Percentiles rank a stretch among this genome's conserved stretches.
These are phyloP conservation scores for Cerceris rybyensis DNA, from an alignment of 2,888 invertebrate species.

Conservation along the genomic window DNA sequence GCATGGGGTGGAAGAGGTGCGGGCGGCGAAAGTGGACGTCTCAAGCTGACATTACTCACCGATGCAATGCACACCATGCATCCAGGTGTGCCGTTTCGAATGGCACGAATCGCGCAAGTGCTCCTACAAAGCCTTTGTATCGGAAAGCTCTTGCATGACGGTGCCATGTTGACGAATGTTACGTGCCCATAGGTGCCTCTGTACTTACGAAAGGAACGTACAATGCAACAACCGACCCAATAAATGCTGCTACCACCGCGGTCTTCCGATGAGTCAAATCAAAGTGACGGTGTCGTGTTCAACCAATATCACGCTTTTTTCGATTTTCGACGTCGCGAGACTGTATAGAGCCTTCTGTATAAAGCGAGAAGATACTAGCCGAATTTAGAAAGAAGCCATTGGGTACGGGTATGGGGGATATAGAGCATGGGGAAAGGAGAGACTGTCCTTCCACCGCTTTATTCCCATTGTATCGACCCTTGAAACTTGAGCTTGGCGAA, in stretches of 20 bases:
- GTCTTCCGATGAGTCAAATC: not conserved
- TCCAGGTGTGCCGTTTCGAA: not conserved
- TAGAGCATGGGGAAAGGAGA: no score
- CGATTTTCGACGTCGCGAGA: no score
- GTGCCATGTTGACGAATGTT: constrained; percentile 14
- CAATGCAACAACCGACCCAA: constrained; percentile 52
- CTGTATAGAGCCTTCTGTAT: no score
- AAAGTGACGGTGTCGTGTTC: not conserved
- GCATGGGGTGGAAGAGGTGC: not conserved
- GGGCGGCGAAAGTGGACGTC: constrained; percentile 50
- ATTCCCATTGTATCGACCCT: no score
- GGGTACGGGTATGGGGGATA: no score
- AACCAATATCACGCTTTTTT: no score
- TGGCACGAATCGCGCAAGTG: constrained; percentile 10
- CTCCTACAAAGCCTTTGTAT: constrained; percentile 30
- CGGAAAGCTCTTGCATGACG: constrained; percentile 41
- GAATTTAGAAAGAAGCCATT: no score
- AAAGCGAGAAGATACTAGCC: no score
- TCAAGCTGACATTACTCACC: constrained; percentile 37
- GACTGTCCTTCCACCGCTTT: no score
- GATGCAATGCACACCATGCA: constrained; percentile 19
- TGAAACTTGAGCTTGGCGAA: no score
- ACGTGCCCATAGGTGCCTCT: not conserved
- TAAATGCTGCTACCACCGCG: constrained; percentile 36
- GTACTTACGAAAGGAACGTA: constrained; percentile 31